These are phyloP conservation scores for Sanderia malayensis DNA, from an alignment of 30 jellyfish, hydroid and myxozoan species.

Conservation along the genomic window DNA sequence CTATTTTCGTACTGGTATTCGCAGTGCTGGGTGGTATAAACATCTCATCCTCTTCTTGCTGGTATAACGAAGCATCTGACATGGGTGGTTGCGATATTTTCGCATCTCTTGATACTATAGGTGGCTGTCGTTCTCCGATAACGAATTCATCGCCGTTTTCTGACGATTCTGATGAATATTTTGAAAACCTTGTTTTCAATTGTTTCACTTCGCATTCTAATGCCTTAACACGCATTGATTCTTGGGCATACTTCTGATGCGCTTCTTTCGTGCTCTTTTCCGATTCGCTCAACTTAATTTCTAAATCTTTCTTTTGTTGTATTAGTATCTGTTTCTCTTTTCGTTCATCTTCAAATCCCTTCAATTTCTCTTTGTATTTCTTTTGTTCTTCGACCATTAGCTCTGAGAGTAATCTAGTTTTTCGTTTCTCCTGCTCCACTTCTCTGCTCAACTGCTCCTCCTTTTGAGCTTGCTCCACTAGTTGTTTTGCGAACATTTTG, in stretches of 20 bases:
- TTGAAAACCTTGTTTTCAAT: slow-evolving; percentile 49
- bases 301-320: slow-evolving; percentile 62
- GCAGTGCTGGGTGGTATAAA: too few relatives aligned
- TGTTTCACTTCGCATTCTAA: slow-evolving; percentile 64
- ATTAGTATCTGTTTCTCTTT: slow-evolving; percentile 51
- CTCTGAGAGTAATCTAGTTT: slow-evolving; percentile 75
- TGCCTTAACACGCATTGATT: slow-evolving; percentile 44
- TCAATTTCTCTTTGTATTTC: slow-evolving; percentile 74
- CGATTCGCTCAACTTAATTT: slow-evolving; percentile 39
- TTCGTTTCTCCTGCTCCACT: slow-evolving; percentile 80
- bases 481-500: slow-evolving; percentile 76
- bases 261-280: slow-evolving; percentile 67
- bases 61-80: neutral
- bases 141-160: slow-evolving; percentile 80
- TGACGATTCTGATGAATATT: slow-evolving; percentile 55
- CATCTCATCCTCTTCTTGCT: neutral
- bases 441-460: slow-evolving; percentile 70
- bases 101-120: neutral
- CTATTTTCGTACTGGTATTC: slow-evolving; percentile 8
- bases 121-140: slow-evolving; percentile 11
- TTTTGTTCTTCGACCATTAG: slow-evolving; percentile 88
- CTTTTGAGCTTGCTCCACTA: slow-evolving; percentile 66
- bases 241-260: slow-evolving; percentile 69
- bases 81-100: slow-evolving; percentile 31
- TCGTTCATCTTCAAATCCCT: slow-evolving; percentile 68